Percentiles rank a stretch among this genome's conserved stretches.
Conservation (phyloP, 2,888 invertebrate species). For the Drosophila robusta region DNA sequence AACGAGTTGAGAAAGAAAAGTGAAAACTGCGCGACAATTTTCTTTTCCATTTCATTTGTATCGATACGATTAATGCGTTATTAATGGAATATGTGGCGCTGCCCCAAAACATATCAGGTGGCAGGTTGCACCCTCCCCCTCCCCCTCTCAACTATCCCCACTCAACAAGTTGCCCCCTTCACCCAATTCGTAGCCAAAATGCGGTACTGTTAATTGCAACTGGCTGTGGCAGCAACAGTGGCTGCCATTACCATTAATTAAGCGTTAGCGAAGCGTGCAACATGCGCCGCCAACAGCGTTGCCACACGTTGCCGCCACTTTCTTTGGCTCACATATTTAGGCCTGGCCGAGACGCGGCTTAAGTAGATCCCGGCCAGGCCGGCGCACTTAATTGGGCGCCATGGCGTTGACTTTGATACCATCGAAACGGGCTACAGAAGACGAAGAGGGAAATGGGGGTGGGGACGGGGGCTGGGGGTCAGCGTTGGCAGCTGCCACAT, state of each 20-base stretch:
- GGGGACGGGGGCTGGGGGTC: neutral
- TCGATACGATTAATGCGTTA: slow-evolving; percentile 39
- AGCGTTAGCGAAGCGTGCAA: slow-evolving; percentile 75
- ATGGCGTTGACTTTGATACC: slow-evolving; percentile 5
- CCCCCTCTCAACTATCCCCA: no score
- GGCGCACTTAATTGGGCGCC: slow-evolving; percentile 52
- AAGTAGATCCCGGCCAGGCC: slow-evolving; percentile 50
- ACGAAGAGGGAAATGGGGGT: neutral
- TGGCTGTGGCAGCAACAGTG: slow-evolving; percentile 19
- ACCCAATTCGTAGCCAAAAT: slow-evolving; percentile 29
- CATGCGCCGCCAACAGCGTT: slow-evolving; percentile 46
- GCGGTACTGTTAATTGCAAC: slow-evolving; percentile 64
- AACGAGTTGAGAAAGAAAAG: slow-evolving; percentile 59
- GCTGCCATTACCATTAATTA: slow-evolving; percentile 70
- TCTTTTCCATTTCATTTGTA: slow-evolving; percentile 63
- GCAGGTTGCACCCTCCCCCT: neutral
- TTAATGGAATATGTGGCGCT: slow-evolving; percentile 42
- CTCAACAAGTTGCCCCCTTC: neutral
- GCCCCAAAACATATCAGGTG: slow-evolving; percentile 10
- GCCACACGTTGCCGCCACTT: slow-evolving; percentile 48
- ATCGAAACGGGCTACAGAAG: neutral
- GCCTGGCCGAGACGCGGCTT: slow-evolving; percentile 27
- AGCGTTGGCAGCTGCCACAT: slow-evolving; percentile 17
- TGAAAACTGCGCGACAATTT: slow-evolving; percentile 73
- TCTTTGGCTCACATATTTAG: slow-evolving; percentile 67